Conservation (phyloP, 2,888 invertebrate species). For the Stenchaetothrips biformis region DNA sequence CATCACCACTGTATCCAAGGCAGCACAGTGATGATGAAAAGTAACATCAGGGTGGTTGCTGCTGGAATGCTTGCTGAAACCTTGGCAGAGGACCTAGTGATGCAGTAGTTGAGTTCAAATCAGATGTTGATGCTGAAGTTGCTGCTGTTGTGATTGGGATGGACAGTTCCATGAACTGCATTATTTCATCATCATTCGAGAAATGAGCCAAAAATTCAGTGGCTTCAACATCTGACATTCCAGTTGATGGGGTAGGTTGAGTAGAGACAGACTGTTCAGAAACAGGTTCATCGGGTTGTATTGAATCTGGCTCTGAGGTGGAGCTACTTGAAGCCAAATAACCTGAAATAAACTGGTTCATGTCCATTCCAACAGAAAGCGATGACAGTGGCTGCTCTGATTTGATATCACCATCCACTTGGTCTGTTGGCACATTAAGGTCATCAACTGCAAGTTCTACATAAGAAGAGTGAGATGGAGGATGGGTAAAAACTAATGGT, state of each 20-base stretch:
- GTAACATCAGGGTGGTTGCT: conserved; percentile 40
- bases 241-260: not conserved
- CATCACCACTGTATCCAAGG: conserved; percentile 20
- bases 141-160: conserved; percentile 30
- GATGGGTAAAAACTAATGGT: not conserved
- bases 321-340: conserved; percentile 31
- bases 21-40: conserved; percentile 21
- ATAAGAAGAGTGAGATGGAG: not conserved
- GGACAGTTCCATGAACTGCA: conserved; percentile 9
- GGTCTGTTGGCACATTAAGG: not conserved
- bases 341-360: conserved; percentile 29
- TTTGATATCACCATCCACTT: not conserved
- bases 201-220: conserved; percentile 14
- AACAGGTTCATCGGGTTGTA: not conserved
- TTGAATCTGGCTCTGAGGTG: conserved; percentile 31
- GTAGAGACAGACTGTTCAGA: not conserved
- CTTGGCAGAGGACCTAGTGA: conserved; percentile 48
- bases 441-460: not conserved
- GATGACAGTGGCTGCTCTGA: conserved; percentile 3
- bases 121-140: conserved; percentile 33
- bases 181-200: conserved; percentile 5
- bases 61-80: conserved; percentile 51
- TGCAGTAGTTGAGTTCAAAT: conserved; percentile 41
- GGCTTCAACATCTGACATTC: not conserved
- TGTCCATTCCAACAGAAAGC: conserved; percentile 5